These are phyloP conservation scores for Pelodiscus sinensis DNA, from an alignment of 2,113 vertebrate genomes.

Conservation along the genomic window DNA sequence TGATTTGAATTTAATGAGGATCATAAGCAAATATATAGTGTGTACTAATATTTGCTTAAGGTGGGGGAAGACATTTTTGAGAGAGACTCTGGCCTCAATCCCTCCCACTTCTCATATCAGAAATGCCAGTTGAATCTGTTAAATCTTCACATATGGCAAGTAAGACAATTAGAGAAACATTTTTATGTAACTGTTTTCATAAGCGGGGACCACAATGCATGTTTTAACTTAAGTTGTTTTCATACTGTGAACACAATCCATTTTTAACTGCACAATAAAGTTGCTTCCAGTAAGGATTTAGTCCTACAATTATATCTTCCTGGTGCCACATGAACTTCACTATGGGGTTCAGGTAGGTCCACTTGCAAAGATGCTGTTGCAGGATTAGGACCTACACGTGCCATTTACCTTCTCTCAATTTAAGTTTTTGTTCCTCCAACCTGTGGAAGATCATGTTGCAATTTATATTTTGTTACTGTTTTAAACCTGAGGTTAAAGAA, in stretches of 20 bases:
- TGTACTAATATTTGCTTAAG: background rate
- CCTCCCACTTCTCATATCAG: background rate
- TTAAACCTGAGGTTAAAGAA: background rate
- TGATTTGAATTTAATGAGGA: background rate
- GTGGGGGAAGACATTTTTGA: background rate
- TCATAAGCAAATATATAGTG: background rate
- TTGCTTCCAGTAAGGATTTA: background rate
- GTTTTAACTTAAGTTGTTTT: background rate
- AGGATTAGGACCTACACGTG: background rate
- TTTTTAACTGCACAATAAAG: background rate
- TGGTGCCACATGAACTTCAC: background rate
- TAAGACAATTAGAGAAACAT: background rate
- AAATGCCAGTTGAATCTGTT: background rate
- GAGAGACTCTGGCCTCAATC: background rate
- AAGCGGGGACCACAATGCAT: background rate
- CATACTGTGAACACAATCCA: background rate
- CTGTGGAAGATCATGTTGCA: background rate
- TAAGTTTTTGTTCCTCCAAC: background rate
- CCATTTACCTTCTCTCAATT: background rate
- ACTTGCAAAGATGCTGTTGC: background rate
- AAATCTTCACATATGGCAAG: background rate
- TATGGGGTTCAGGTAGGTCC: background rate
- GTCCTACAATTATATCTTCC: background rate
- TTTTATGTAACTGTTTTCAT: background rate
- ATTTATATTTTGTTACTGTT: background rate